Evolutionary conservation across 2,797 vertebrate species (phyloP), one percentile per base, ranked within the genome.

Genomic region (Peromyscus attwateri): DNA sequence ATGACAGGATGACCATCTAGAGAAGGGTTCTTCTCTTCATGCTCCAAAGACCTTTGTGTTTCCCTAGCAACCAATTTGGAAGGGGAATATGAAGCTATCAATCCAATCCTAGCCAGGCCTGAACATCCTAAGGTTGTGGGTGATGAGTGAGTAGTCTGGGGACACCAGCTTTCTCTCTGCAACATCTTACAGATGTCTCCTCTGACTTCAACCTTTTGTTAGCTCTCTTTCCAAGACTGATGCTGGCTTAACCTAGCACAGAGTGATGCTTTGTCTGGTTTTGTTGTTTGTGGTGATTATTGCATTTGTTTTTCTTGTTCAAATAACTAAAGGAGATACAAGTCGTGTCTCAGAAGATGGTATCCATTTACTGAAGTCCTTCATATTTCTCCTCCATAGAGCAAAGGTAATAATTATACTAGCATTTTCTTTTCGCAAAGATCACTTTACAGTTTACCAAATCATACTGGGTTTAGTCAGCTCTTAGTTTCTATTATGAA

Each of bases 261-360:
- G 31, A 80, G 37, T 1, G 23, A 57, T 31, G 6, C 7, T 92
- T 87, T 49, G 16, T 14, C 21, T 70, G 9, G 34, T 75, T 43
- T 52, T 55, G 6, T 25, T 87, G 43, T 34, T 80, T 49, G 27
- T 34, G 10, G 29, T 55, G 23, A 17, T 77, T 37, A 29, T 57
- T 96, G 87, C 34, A 29, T 73, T 89, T 90, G 27, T 76, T 81
- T 66, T 23, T 76, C 13, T 75, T 85, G 55, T 89, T 90, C 29
- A 49, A n/a, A 79, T 93, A 84, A 64, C 91, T 64, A 17, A 64
- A 64, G 25, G 43, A 64, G 37, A 83, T 0, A 55, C 3, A 85
- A 85, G 3, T 62, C 19, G 79, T 0, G 62, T 80, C 57, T 95
- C 64, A 57, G 43, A 83, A 91, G 14, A 27, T 27, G 5, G 25